These are phyloP conservation scores for Acholoe squamosa DNA, from an alignment of 2,888 invertebrate genomes.

Conservation along the genomic window DNA sequence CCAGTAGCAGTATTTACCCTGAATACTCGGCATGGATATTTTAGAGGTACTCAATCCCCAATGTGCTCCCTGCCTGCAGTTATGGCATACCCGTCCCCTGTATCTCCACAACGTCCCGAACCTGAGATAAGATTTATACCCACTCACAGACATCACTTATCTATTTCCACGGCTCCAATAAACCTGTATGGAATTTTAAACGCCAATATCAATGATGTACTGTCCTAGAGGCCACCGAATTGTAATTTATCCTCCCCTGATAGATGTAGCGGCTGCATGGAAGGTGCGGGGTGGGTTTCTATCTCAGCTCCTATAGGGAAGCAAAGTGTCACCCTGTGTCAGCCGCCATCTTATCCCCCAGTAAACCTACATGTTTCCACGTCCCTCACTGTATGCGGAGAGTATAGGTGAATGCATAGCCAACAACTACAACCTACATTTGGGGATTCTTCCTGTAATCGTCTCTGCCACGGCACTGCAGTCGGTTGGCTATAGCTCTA, in stretches of 20 bases:
- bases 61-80: neutral
- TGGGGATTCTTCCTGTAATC: too few species aligned
- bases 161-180: conserved; percentile 54
- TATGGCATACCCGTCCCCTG: neutral
- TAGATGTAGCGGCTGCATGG: neutral
- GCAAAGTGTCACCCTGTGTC: too few species aligned
- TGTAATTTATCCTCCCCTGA: conserved; percentile 30
- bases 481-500: too few species aligned
- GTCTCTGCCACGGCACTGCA: too few species aligned
- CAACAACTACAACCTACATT: too few species aligned
- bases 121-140: neutral
- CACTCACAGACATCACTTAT: conserved; percentile 13
- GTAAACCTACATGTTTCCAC: too few species aligned
- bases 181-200: conserved; percentile 56
- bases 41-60: neutral
- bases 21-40: neutral
- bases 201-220: conserved; percentile 29
- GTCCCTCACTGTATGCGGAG: too few species aligned
- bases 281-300: neutral
- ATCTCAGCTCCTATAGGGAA: too few species aligned
- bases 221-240: conserved; percentile 26
- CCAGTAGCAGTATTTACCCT: neutral
- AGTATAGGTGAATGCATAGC: too few species aligned
- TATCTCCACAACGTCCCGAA: conserved; percentile 8
- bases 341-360: too few species aligned